phyloP scores from a whole-genome alignment of 2,888 invertebrate species.

The Phyllotreta cruciferae region DNA sequence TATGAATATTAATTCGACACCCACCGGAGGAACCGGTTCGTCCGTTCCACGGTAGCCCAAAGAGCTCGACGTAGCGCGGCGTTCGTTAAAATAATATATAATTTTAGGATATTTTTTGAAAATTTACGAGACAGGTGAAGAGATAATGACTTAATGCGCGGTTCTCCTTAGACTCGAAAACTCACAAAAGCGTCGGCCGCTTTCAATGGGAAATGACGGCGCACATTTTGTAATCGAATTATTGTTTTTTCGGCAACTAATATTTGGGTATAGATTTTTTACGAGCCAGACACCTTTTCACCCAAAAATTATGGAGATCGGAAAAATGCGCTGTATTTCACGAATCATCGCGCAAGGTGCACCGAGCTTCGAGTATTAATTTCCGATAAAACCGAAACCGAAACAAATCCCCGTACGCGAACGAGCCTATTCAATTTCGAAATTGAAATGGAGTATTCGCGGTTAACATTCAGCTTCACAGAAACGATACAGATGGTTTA shows the following conservation, averaged over 20 bases:
- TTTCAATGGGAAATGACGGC: constrained; percentile 32
- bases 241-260: constrained; percentile 24
- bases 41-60: constrained; percentile 1
- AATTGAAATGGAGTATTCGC: too few species aligned
- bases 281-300: background rate
- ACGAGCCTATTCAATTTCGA: too few species aligned
- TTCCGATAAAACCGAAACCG: too few species aligned
- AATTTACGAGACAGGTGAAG: constrained; percentile 52
- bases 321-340: too few species aligned
- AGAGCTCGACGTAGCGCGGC: background rate
- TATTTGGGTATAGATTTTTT: constrained; percentile 18
- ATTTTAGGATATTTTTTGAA: constrained; percentile 43
- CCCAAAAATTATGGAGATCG: background rate
- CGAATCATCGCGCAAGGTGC: too few species aligned
- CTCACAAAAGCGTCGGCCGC: constrained; percentile 35
- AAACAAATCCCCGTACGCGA: too few species aligned
- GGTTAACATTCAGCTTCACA: too few species aligned
- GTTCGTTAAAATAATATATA: constrained; percentile 36
- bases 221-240: constrained; percentile 38
- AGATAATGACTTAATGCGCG: constrained; percentile 51
- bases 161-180: constrained; percentile 5
- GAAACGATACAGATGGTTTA: too few species aligned
- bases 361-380: too few species aligned
- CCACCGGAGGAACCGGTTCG: constrained; percentile 11
- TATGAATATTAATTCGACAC: constrained; percentile 14